A percentile compares a stretch with the other conserved stretches of the same genome.
Evolutionary conservation across 2,797 vertebrate species (phyloP).

Genomic region (Sebastes jordani): DNA sequence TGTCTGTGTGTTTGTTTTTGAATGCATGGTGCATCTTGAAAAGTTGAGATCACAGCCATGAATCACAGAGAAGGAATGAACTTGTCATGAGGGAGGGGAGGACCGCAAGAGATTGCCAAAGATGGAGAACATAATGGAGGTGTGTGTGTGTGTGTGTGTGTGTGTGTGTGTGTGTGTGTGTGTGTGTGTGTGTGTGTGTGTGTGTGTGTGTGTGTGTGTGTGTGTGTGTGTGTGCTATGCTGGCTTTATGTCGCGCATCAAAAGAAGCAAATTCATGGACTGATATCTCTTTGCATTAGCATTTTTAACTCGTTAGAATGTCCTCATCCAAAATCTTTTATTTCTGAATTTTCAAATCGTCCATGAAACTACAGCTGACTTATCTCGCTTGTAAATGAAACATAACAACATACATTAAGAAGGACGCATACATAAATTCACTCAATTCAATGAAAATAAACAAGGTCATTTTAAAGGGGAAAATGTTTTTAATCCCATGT

Average conservation of each 20-base stretch:
- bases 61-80: constrained; percentile 59
- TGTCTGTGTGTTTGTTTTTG: constrained; percentile 12
- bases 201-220: no score
- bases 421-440: neutral
- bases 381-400: neutral
- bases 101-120: constrained; percentile 27
- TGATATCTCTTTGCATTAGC: constrained; percentile 17
- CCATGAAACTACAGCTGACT: constrained; percentile 14
- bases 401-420: no score
- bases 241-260: constrained; percentile 10
- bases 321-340: constrained; percentile 23
- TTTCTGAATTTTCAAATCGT: constrained; percentile 18
- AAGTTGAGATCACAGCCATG: constrained; percentile 51
- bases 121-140: constrained; percentile 35
- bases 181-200: no score
- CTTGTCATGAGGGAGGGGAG: constrained; percentile 17
- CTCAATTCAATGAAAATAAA: neutral
- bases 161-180: no score
- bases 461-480: neutral
- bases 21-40: constrained; percentile 35
- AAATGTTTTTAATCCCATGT: neutral
- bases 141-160: neutral
- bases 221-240: neutral
- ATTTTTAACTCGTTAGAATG: constrained; percentile 26
- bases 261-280: constrained; percentile 8